Conservation (phyloP, 2,888 invertebrate genomes). For the Acleris laterana region DNA sequence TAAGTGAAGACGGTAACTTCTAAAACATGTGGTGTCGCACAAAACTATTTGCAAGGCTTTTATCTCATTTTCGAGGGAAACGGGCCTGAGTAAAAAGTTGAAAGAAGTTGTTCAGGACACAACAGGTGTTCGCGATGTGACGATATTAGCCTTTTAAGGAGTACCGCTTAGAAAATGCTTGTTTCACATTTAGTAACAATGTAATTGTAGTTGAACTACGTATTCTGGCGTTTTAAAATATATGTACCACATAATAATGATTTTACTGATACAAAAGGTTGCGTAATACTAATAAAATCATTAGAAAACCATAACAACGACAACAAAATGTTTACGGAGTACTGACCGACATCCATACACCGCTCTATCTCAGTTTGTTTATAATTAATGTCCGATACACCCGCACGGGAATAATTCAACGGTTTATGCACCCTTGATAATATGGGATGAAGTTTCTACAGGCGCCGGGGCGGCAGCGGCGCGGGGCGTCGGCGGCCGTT, state of each 20-base stretch:
- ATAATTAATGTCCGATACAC: constrained; percentile 75
- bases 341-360: constrained; percentile 13
- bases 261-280: too few species aligned
- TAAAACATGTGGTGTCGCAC: constrained; percentile 77
- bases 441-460: constrained; percentile 80
- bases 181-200: constrained; percentile 47
- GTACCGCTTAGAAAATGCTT: constrained; percentile 48
- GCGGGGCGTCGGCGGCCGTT: constrained; percentile 68
- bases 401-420: constrained; percentile 75
- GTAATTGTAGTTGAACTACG: not conserved
- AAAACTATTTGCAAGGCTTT: constrained; percentile 81
- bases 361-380: constrained; percentile 68
- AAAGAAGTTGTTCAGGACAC: constrained; percentile 70
- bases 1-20: constrained; percentile 68
- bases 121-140: constrained; percentile 78
- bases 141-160: constrained; percentile 62
- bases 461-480: constrained; percentile 69
- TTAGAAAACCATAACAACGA: not conserved
- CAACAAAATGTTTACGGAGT: not conserved
- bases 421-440: constrained; percentile 81
- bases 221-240: not conserved
- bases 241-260: too few species aligned
- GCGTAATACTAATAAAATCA: not conserved
- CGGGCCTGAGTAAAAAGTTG: constrained; percentile 77
- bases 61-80: constrained; percentile 74